Evolutionary conservation across 2,888 invertebrate species (phyloP), one percentile per base, ranked within the genome.

Genomic region (Agrotis segetum): DNA sequence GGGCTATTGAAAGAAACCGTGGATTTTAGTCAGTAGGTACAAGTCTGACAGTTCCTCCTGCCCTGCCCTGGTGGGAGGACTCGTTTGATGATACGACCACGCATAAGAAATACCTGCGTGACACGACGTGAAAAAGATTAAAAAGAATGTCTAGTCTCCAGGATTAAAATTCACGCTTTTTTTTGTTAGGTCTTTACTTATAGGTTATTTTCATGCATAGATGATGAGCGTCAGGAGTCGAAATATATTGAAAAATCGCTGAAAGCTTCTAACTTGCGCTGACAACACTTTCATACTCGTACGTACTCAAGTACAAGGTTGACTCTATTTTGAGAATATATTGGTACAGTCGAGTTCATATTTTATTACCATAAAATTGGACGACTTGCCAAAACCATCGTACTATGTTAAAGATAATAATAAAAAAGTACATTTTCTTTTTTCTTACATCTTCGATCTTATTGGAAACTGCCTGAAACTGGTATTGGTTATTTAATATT

Each of bases 291-390:
- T 73, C 74, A 64, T 79, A 76, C 75, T 73, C 74, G 63, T 79
- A 76, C 75, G 21, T 74, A 83, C 79, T 81, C 86, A 87, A 88
- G 87, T 88, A 87, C 87, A 87, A 86, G 85, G 86, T 71, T 85
- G 76, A 55, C 19, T 85, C 83, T 88, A 87, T 88, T 86, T 84
- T 72, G 21, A 82, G 83, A 82, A 74, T 60, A 76, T 80, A 78
- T 78, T 66, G 70, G 84, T 85, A 86, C 87, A 85, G 81, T 81
- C 81, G 67, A 40, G 71, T 69, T 77, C 80, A 82, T 77, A 24
- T 74, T 79, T 82, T 79, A 79, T 79, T 68, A 62, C 53, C 67
- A 72, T 77, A 58, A 76, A 77, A 73, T 72, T 71, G 21, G 64
- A 67, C 17, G 52, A 64, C 49, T 61, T 74, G 69, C 70, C 68